Base-by-base conservation (phyloP, 2,888 invertebrate species). In the Ichneumoninae sp. region DNA sequence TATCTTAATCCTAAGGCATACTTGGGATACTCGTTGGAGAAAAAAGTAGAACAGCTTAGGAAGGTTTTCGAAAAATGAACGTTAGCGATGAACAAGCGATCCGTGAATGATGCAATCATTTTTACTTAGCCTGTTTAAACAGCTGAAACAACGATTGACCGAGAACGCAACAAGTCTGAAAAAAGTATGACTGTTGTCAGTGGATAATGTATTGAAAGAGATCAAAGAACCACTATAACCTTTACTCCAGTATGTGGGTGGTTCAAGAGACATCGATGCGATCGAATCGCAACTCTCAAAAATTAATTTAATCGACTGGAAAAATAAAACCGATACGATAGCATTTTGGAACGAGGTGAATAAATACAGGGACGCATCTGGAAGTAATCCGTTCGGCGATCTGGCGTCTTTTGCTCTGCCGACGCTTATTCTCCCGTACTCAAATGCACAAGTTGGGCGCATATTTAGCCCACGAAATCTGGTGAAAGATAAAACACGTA, bases 371-470 rank as follows among this genome's bases (percentile, higher is more conserved):
- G 86, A 86, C 57, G 85, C 86, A 26, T 78, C 83, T 4, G 80
- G 77, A 47, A n/a, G 52, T n/a, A 85, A 85, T 80, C 86, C 80
- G 16, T 85, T 85, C 22, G 50, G 33, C 10, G 74, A 85, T 5
- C 57, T 83, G 10, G 76, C 65, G 1, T 76, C 75, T 76, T 87
- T 88, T 71, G 87, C 86, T n/a, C 60, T 87, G 26, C 74, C 69
- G 19, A 83, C 87, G 69, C 76, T 88, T 0, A 72, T 82, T 22
- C 79, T 88, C 26, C 87, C 86, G 8, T 84, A 83, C 66, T 89
- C 88, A 5, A 88, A 89, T 62, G 87, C 86, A n/a, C 77, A 82
- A n/a, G 80, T 86, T 40, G 87, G 88, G 82, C 60, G 87, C 52
- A 74, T 88, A 22, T 88, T 88, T 65, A 88, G 86, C 57, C 87